Percentiles rank a stretch among this genome's conserved stretches.
These are phyloP conservation scores for Anguilla obscura DNA, from an alignment of 2,797 vertebrate genomes.

Conservation along the genomic window DNA sequence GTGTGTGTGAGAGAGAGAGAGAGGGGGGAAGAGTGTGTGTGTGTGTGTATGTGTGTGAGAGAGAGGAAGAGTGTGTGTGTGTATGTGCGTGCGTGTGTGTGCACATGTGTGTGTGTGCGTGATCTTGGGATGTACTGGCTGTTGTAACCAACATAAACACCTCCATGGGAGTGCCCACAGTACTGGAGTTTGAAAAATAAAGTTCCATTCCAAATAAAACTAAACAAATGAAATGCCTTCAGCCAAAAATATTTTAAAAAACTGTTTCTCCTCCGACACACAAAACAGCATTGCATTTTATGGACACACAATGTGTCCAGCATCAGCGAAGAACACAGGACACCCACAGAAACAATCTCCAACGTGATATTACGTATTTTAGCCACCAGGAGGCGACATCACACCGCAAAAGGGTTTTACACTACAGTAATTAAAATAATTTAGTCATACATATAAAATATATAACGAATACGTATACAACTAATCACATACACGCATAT, in stretches of 20 bases:
- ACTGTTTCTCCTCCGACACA: background rate
- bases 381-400: slow-evolving; percentile 7
- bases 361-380: background rate
- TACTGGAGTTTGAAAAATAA: background rate
- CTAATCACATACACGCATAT: background rate
- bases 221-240: background rate
- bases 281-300: background rate
- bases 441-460: background rate
- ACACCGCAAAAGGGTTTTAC: background rate
- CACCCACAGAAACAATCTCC: background rate
- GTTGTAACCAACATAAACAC: too few species aligned
- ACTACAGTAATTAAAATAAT: background rate
- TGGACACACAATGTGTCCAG: background rate
- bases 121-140: too few species aligned
- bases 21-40: too few species aligned
- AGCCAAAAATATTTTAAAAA: background rate
- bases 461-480: background rate
- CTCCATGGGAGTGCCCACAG: too few species aligned
- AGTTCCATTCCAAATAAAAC: background rate
- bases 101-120: too few species aligned
- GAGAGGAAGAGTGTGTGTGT: too few species aligned
- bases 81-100: too few species aligned
- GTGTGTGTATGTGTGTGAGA: too few species aligned
- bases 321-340: background rate
- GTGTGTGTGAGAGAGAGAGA: too few species aligned